These are phyloP conservation scores for Megalonaias nervosa DNA, from an alignment of 1,140 invertebrate genomes.

Conservation along the genomic window DNA sequence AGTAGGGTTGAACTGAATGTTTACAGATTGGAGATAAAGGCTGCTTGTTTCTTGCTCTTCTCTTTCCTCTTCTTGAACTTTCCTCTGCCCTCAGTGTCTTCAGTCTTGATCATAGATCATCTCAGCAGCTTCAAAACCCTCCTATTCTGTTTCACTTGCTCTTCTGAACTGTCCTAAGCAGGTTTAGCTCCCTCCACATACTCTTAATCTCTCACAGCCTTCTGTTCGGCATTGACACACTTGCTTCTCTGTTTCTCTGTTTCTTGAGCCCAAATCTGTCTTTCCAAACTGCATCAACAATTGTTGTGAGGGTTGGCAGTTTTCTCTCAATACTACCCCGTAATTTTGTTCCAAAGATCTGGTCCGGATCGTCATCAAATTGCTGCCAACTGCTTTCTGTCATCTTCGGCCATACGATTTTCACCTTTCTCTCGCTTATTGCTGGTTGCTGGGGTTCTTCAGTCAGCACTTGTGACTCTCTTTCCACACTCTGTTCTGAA, in stretches of 20 bases:
- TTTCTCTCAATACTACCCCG: constrained; percentile 8
- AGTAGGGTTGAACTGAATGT: background rate
- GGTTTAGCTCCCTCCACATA: too few species aligned
- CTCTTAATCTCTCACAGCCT: too few species aligned
- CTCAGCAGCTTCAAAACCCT: background rate
- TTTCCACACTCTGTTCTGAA: constrained; percentile 1
- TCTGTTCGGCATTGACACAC: too few species aligned
- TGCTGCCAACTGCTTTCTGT: too few species aligned
- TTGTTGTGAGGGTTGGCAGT: constrained; percentile 7
- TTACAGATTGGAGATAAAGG: background rate
- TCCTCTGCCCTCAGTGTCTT: constrained; percentile 7
- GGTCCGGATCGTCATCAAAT: background rate
- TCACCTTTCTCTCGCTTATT: too few species aligned
- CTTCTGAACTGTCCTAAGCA: constrained; percentile 1
- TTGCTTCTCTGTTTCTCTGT: background rate
- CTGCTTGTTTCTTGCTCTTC: background rate
- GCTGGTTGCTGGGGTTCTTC: too few species aligned
- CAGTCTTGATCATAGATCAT: background rate
- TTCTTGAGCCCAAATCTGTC: constrained; percentile 11
- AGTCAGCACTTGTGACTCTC: too few species aligned
- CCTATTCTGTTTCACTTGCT: background rate
- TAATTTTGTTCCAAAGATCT: constrained; percentile 3
- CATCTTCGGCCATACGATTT: too few species aligned
- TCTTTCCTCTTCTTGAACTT: constrained; percentile 3
- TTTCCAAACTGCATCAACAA: background rate